Conservation (phyloP, 2,113 vertebrate genomes). For the Ammodytes marinus region DNA sequence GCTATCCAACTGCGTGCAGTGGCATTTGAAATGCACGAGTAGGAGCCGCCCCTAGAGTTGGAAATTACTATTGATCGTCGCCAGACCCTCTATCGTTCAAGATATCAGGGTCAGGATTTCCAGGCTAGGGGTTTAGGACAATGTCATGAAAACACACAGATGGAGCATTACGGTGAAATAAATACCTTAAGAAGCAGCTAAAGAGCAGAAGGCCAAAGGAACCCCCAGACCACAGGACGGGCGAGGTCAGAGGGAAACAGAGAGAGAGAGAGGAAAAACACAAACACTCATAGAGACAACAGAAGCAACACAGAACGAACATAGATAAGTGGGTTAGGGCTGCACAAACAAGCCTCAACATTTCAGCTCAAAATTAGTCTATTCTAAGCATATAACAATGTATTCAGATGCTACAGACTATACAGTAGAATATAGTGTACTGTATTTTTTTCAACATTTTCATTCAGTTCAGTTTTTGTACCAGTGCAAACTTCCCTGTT, state of each 20-base stretch:
- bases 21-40: no score
- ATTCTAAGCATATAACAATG: no score
- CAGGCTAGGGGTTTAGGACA: slow-evolving; percentile 21
- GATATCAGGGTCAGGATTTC: no score
- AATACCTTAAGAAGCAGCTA: slow-evolving; percentile 88
- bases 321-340: slow-evolving; percentile 18
- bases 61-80: no score
- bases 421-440: no score
- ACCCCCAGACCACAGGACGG: slow-evolving; percentile 72
- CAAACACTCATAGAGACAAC: slow-evolving; percentile 57
- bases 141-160: slow-evolving; percentile 25
- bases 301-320: slow-evolving; percentile 56
- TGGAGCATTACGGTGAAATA: slow-evolving; percentile 45
- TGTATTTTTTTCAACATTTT: no score
- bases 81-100: no score
- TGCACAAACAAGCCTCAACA: slow-evolving; percentile 13
- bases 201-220: slow-evolving; percentile 77
- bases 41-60: no score
- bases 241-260: slow-evolving; percentile 65
- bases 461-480: no score
- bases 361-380: not conserved
- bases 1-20: no score
- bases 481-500: no score
- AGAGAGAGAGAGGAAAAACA: slow-evolving; percentile 48
- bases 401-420: no score